Conservation (phyloP, 2,888 invertebrate genomes). For the Tanytarsus gracilentus region DNA sequence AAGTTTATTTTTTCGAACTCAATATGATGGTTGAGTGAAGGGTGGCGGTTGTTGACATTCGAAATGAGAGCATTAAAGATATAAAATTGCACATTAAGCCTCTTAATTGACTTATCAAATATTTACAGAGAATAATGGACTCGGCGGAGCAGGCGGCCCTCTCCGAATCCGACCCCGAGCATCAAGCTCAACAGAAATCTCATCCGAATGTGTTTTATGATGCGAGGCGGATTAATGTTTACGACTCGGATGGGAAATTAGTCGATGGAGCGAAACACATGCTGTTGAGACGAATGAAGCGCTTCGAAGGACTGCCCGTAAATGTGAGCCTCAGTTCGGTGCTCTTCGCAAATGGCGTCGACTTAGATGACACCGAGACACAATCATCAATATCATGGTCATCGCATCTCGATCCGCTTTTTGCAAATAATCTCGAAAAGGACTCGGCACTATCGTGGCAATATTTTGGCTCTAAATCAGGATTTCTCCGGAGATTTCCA, state of each 20-base stretch:
- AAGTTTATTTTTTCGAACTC: neutral
- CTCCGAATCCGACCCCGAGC: constrained; percentile 53
- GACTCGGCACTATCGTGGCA: constrained; percentile 96
- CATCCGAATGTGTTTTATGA: constrained; percentile 62
- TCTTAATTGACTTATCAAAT: constrained; percentile 21
- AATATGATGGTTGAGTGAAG: no score
- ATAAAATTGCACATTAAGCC: neutral
- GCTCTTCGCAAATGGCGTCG: constrained; percentile 59
- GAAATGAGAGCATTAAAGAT: neutral
- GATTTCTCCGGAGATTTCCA: constrained; percentile 91
- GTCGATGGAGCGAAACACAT: constrained; percentile 62
- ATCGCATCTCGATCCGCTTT: constrained; percentile 78
- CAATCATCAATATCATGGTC: constrained; percentile 92
- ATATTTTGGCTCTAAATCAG: constrained; percentile 93
- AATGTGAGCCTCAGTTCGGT: constrained; percentile 80
- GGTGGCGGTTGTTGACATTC: no score
- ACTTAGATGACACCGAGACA: constrained; percentile 62
- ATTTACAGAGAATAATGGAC: constrained; percentile 76
- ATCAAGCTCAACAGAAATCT: constrained; percentile 48
- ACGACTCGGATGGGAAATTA: constrained; percentile 64
- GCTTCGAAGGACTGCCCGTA: constrained; percentile 78
- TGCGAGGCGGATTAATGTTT: constrained; percentile 71
- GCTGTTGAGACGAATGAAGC: constrained; percentile 63
- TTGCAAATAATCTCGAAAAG: constrained; percentile 79
- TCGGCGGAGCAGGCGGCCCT: constrained; percentile 81